These are phyloP conservation scores for Daphoenositta chrysoptera DNA, from an alignment of 2,113 vertebrate species.

Conservation along the genomic window DNA sequence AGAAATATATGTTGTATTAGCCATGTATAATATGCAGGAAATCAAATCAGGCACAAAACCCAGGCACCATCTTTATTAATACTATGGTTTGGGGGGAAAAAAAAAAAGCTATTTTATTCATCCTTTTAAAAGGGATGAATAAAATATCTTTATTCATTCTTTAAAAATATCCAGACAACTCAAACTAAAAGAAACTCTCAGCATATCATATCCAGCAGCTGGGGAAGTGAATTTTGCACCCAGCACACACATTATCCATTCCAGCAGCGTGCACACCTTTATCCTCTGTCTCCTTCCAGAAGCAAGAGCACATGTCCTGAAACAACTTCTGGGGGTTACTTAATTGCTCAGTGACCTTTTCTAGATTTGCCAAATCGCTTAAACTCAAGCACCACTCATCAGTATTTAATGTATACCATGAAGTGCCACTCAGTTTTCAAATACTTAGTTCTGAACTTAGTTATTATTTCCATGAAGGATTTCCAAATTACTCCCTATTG, in stretches of 20 bases:
- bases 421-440: neutral
- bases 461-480: neutral
- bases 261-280: neutral
- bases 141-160: neutral
- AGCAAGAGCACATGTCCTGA: neutral
- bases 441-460: neutral
- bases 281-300: neutral
- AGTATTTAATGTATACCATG: neutral
- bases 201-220: neutral
- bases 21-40: neutral
- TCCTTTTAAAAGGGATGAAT: neutral
- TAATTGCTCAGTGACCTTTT: constrained; percentile 27
- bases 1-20: neutral
- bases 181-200: neutral
- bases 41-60: neutral
- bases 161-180: neutral
- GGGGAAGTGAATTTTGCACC: neutral
- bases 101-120: neutral
- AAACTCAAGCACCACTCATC: neutral
- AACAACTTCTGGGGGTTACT: neutral
- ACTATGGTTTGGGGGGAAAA: neutral
- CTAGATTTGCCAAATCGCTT: neutral
- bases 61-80: neutral
- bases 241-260: neutral
- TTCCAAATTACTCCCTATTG: neutral